Base-by-base conservation (phyloP, 1,140 invertebrate genomes). In the Pachypeltis micranthus region DNA sequence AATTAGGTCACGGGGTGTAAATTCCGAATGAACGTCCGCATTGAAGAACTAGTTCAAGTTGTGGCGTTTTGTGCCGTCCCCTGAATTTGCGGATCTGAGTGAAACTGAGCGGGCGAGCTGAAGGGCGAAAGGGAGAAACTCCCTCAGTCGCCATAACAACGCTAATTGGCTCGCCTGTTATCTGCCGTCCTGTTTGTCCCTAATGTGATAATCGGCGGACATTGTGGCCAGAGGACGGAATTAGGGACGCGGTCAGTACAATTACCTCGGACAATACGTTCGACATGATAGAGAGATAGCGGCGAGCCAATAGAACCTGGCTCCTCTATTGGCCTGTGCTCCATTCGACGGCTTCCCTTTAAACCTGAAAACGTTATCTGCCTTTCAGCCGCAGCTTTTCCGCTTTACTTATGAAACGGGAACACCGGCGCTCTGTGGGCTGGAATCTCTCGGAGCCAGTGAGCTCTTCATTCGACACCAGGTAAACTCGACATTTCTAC, bases 141-240 rank as follows among this genome's bases (percentile, higher is more conserved):
- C n/a, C n/a, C n/a, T n/a, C n/a, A n/a, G 47, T 51, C 47, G 47
- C 47, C 47, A 51, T 51, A 51, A 51, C 47, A 51, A 51, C 47
- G 47, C 47, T 51, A 51, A 51, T 51, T 51, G 47, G 47, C 47
- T 51, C 47, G 7, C 47, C 47, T 51, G 47, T 51, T 51, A 51
- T 51, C 47, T 51, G 12, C 47, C 21, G 12, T 7, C 47, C 34
- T 39, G 47, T 51, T 51, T 21, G 47, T 51, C 23, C 47, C 47
- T 51, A 51, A 51, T 51, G 47, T 51, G 47, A 51, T 51, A 51
- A 51, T 51, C 47, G 47, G 47, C 47, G 47, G 47, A 51, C 47
- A 51, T 51, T 51, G 47, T 51, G 47, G 47, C 47, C 47, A 21
- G 19, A 10, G 47, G 21, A 51, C 47, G 47, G 47, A 51, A 51